Percentiles rank a stretch among this genome's conserved stretches.
Conservation (phyloP, 2,113 vertebrate species). For the Larimichthys polyactis region DNA sequence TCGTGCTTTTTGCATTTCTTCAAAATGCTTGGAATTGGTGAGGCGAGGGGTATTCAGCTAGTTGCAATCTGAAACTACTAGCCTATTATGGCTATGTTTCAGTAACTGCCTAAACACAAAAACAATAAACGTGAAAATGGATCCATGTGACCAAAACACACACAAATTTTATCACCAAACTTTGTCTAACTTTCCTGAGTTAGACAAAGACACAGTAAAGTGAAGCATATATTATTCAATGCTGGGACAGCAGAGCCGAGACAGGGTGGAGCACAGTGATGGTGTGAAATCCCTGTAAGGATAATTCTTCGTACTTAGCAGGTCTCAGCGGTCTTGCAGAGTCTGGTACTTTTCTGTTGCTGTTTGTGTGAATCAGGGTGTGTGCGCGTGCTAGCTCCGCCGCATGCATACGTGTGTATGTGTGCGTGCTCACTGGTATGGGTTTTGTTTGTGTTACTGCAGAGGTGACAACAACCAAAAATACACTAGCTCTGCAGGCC, state of each 20-base stretch:
- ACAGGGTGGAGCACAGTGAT: slow-evolving; percentile 5
- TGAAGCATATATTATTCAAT: slow-evolving; percentile 36
- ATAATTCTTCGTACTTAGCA: slow-evolving; percentile 19
- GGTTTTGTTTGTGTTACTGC: slow-evolving; percentile 54
- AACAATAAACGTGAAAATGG: not conserved
- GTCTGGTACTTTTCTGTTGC: slow-evolving; percentile 13
- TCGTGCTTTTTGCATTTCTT: no score
- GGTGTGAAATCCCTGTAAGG: slow-evolving; percentile 36
- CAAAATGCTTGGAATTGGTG: no score
- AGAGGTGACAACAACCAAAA: slow-evolving; percentile 69
- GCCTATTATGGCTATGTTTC: not conserved
- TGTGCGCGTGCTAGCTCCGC: not conserved
- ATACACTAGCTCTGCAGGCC: slow-evolving; percentile 51
- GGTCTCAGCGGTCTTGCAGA: slow-evolving; percentile 15
- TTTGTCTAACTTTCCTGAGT: not conserved
- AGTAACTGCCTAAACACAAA: not conserved
- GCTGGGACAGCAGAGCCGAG: slow-evolving; percentile 12
- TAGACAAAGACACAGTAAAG: slow-evolving; percentile 17
- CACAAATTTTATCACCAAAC: not conserved
- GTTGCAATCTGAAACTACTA: no score
- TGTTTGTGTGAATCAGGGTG: not conserved
- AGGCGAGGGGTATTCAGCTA: no score
- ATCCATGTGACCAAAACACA: not conserved
- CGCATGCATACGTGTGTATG: not conserved
- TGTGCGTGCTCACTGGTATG: not conserved